Percentiles rank a stretch among this genome's conserved stretches.
These are phyloP conservation scores for Heteractis magnifica DNA, from an alignment of 92 coral and sea anemone genomes.

Conservation along the genomic window DNA sequence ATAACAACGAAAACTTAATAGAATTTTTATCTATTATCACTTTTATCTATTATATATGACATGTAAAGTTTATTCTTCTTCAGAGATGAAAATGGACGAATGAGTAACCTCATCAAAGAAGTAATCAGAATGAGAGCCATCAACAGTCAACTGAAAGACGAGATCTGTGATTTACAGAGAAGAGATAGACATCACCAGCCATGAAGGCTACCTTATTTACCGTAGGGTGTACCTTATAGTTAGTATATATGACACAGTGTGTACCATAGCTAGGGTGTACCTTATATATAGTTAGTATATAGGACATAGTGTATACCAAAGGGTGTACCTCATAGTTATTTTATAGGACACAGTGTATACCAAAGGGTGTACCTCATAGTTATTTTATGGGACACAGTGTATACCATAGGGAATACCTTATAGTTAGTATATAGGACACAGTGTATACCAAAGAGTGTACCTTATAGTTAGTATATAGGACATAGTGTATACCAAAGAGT, in stretches of 20 bases:
- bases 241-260: background rate
- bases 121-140: constrained; percentile 14
- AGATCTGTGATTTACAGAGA: constrained; percentile 7
- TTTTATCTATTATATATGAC: background rate
- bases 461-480: too few species aligned
- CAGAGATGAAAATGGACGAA: constrained; percentile 3
- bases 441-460: too few species aligned
- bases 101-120: background rate
- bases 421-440: background rate
- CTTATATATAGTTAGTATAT: background rate
- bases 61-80: background rate
- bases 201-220: background rate
- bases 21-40: too few species aligned
- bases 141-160: constrained; percentile 11
- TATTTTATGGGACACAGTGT: background rate
- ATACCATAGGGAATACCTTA: background rate
- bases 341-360: background rate
- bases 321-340: background rate
- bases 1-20: too few species aligned
- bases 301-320: background rate
- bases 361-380: background rate
- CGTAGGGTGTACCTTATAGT: background rate
- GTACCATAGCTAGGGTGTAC: background rate
- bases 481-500: too few species aligned
- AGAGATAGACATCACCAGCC: background rate